Conservation (phyloP, 2,888 invertebrate species). For the Cactoblastis cactorum region DNA sequence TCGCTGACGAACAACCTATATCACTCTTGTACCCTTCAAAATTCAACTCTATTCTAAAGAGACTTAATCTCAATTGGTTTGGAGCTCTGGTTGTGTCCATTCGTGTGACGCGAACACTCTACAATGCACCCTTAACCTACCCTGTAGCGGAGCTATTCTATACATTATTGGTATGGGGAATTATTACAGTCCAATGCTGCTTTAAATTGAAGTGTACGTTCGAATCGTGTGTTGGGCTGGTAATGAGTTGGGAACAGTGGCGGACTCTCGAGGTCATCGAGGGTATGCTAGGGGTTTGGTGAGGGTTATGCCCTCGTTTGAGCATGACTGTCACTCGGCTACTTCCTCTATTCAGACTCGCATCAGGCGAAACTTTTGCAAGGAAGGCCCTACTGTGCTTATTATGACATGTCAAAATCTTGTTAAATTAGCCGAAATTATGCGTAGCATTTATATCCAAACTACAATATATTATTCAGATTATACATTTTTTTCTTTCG, state of each 20-base stretch:
- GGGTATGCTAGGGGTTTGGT: conserved; percentile 26
- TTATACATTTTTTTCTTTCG: too few relatives aligned
- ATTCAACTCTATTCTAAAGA: conserved; percentile 21
- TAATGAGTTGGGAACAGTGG: not conserved
- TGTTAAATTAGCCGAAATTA: not conserved
- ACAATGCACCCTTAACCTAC: conserved; percentile 75
- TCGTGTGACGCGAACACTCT: conserved; percentile 50
- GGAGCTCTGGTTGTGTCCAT: conserved; percentile 29
- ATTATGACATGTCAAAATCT: not conserved
- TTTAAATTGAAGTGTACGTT: conserved; percentile 8
- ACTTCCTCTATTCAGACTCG: conserved; percentile 38
- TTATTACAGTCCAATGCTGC: conserved; percentile 36
- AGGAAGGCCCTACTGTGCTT: not conserved
- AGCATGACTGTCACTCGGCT: conserved; percentile 53
- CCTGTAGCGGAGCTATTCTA: conserved; percentile 41
- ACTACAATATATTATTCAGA: too few relatives aligned
- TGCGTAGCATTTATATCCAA: not conserved
- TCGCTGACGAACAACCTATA: conserved; percentile 44
- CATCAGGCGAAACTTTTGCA: conserved; percentile 38
- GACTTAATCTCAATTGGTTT: conserved; percentile 22
- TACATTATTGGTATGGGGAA: conserved; percentile 21
- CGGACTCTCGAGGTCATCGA: conserved; percentile 6
- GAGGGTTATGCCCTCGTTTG: conserved; percentile 53
- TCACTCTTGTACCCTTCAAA: conserved; percentile 17
- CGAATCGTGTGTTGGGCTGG: conserved; percentile 14